A percentile compares a stretch with the other conserved stretches of the same genome.
These are phyloP conservation scores for Asbolus verrucosus DNA, from an alignment of 1,140 invertebrate genomes.

Conservation along the genomic window DNA sequence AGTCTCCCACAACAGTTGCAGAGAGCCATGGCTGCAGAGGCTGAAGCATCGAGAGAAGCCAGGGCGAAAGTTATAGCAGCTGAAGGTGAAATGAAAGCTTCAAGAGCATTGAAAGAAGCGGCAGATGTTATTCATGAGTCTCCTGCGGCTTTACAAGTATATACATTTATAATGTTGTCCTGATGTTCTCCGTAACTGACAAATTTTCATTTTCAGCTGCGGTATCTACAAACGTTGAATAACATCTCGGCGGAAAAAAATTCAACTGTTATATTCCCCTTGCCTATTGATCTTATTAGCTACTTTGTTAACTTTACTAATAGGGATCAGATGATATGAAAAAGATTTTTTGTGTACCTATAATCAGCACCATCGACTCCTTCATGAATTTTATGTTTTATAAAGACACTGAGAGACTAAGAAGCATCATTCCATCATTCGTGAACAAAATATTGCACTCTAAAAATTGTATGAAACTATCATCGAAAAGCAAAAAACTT, in stretches of 20 bases:
- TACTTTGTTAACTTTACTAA: conserved; percentile 51
- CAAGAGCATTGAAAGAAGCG: conserved; percentile 88
- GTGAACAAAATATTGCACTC: no score
- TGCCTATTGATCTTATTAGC: conserved; percentile 79
- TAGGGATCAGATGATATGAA: conserved; percentile 44
- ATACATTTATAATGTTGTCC: not conserved
- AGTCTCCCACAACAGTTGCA: conserved; percentile 86
- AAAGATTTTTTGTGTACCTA: no score
- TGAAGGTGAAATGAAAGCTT: conserved; percentile 89
- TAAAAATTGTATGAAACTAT: no score
- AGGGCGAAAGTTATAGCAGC: conserved; percentile 83
- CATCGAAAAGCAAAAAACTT: no score
- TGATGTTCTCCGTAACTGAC: not conserved
- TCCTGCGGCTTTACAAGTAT: conserved; percentile 87
- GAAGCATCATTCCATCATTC: no score
- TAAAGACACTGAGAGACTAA: no score
- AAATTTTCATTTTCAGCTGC: conserved; percentile 50
- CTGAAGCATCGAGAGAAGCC: conserved; percentile 83
- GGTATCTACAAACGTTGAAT: conserved; percentile 79
- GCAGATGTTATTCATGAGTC: conserved; percentile 89
- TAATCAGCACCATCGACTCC: no score
- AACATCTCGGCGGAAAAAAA: conserved; percentile 94
- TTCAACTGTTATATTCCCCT: conserved; percentile 91
- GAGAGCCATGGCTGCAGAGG: conserved; percentile 89
- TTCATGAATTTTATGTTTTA: no score